phyloP scores from a whole-genome alignment of 2,113 vertebrate species.

The Cynopterus brachyotis region DNA sequence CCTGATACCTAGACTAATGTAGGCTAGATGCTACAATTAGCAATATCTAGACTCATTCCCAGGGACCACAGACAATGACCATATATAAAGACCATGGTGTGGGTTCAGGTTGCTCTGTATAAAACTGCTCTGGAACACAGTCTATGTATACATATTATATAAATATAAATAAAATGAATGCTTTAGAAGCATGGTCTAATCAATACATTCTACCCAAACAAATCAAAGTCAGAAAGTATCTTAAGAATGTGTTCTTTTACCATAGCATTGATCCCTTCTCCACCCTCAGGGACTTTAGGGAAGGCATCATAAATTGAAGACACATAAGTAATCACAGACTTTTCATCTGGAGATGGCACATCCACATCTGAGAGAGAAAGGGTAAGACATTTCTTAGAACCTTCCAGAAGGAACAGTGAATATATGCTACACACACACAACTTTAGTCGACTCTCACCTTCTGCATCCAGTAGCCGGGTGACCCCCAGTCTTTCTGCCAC shows the following conservation, averaged over 20 bases:
- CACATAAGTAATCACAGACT: conserved; percentile 98
- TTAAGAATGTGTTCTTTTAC: conserved; percentile 82
- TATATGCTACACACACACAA: background rate
- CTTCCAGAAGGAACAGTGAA: fast-evolving
- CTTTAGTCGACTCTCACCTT: conserved; percentile 86
- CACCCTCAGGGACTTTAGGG: conserved; percentile 98
- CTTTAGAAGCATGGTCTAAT: background rate
- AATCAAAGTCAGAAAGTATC: background rate
- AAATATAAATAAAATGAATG: background rate
- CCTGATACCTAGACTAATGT: conserved; percentile 1
- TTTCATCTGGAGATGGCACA: conserved; percentile 96
- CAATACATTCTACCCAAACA: background rate
- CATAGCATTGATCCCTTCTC: conserved; percentile 93
- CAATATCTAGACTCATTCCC: background rate
- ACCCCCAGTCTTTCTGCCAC: conserved; percentile 96
- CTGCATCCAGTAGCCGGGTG: conserved; percentile 94
- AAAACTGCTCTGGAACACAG: background rate
- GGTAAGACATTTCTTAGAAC: conserved; percentile 51
- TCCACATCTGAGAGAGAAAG: conserved; percentile 91
- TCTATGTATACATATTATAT: no score
- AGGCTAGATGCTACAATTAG: background rate
- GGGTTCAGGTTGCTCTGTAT: background rate
- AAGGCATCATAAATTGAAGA: conserved; percentile 99
- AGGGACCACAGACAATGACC: background rate
- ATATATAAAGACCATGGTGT: background rate